A percentile compares a stretch with the other conserved stretches of the same genome.
Evolutionary conservation across 2,113 vertebrate genomes (phyloP).

Genomic region (Morphnarchus princeps): DNA sequence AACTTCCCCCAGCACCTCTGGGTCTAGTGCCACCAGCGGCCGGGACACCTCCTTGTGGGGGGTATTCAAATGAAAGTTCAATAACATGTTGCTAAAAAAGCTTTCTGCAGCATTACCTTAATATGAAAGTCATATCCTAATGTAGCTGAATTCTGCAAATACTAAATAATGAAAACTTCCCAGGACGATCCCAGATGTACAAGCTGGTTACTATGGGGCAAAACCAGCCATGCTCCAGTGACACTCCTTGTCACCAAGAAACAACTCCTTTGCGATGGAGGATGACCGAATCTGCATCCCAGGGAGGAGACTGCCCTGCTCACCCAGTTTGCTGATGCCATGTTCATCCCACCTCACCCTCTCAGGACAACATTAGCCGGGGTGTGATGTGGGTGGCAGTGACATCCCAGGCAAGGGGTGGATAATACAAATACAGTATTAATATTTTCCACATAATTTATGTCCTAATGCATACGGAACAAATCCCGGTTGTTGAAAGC

Average conservation of each 20-base stretch:
- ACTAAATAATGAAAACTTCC: neutral
- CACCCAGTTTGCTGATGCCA: neutral
- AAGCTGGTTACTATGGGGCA: neutral
- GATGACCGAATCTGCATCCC: no score
- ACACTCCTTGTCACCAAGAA: neutral
- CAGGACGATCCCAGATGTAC: fast-evolving
- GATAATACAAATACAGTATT: neutral
- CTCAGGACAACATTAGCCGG: no score
- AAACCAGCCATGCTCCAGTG: fast-evolving
- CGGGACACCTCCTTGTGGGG: fast-evolving
- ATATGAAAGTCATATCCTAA: neutral
- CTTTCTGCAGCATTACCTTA: neutral
- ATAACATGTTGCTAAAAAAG: fast-evolving
- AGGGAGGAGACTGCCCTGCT: neutral
- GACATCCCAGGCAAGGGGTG: neutral
- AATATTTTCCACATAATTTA: neutral
- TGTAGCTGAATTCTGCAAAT: fast-evolving
- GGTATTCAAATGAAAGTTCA: neutral
- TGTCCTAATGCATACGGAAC: neutral
- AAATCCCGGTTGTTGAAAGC: neutral
- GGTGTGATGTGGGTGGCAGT: neutral
- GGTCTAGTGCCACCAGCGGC: neutral
- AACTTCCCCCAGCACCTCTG: neutral
- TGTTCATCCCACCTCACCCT: neutral
- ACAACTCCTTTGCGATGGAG: neutral